Percentiles rank a stretch among this genome's conserved stretches.
phyloP scores from a whole-genome alignment of 2,888 invertebrate species.

The Camponotus fellah region DNA sequence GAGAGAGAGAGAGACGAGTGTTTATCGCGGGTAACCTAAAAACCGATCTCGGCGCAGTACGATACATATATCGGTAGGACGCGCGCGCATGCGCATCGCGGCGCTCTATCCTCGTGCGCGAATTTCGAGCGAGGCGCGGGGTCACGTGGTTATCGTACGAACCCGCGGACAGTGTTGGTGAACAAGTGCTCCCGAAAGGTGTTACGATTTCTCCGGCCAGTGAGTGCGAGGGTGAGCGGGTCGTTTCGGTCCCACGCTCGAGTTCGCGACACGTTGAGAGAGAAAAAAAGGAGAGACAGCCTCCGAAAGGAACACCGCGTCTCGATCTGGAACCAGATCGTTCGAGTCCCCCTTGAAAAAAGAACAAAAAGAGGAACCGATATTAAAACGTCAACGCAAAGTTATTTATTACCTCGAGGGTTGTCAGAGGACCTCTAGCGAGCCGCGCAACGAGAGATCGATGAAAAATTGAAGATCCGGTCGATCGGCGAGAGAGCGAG shows the following conservation, averaged over 20 bases:
- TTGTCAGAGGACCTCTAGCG: not conserved
- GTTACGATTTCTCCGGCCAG: conserved; percentile 32
- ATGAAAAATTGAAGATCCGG: conserved; percentile 59
- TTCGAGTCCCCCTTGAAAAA: not conserved
- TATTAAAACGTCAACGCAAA: conserved; percentile 18
- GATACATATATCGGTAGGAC: conserved; percentile 59
- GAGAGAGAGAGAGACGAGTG: conserved; percentile 47
- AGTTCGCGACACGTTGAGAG: not conserved
- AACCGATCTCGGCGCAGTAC: conserved; percentile 61
- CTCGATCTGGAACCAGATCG: conserved; percentile 6
- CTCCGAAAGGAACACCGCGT: not conserved
- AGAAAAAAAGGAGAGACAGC: not conserved
- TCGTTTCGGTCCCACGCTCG: conserved; percentile 20
- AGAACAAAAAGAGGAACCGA: not conserved
- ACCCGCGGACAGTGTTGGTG: conserved; percentile 49
- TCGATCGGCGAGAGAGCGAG: conserved; percentile 61
- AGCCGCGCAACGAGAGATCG: conserved; percentile 40
- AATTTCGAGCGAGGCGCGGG: conserved; percentile 66
- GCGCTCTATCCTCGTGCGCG: conserved; percentile 68
- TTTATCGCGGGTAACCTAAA: conserved; percentile 72
- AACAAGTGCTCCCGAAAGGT: conserved; percentile 42
- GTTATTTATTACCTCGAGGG: not conserved
- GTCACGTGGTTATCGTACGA: conserved; percentile 35
- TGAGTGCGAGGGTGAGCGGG: conserved; percentile 33
- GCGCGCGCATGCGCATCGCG: conserved; percentile 70